These are phyloP conservation scores for Plemyria rubiginata DNA, from an alignment of 2,888 invertebrate genomes.

Conservation along the genomic window DNA sequence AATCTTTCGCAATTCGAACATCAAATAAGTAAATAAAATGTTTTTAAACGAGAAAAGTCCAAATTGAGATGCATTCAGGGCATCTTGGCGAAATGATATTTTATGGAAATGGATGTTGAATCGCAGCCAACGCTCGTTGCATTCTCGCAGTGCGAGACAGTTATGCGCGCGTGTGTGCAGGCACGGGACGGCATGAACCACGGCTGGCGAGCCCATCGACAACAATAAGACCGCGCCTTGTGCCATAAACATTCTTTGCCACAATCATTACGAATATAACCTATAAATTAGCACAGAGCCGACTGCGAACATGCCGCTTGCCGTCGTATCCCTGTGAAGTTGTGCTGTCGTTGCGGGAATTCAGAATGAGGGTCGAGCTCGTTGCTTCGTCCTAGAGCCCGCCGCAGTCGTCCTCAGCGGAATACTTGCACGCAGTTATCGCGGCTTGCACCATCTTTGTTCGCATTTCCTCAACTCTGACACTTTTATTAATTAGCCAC, in stretches of 20 bases:
- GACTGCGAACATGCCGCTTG: conserved; percentile 60
- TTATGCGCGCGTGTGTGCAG: conserved; percentile 71
- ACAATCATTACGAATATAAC: conserved; percentile 81
- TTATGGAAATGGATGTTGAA: conserved; percentile 80
- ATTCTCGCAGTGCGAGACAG: conserved; percentile 70
- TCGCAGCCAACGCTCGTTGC: conserved; percentile 73
- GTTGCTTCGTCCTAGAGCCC: conserved; percentile 20
- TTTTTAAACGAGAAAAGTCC: conserved; percentile 56
- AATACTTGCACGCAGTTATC: conserved; percentile 52
- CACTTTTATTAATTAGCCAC: conserved; percentile 30
- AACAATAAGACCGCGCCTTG: conserved; percentile 82
- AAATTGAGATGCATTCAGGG: conserved; percentile 66
- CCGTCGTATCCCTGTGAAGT: conserved; percentile 13
- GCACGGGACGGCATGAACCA: conserved; percentile 56
- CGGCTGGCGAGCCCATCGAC: conserved; percentile 66
- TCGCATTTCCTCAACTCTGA: conserved; percentile 31
- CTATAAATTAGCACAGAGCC: conserved; percentile 78
- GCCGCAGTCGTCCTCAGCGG: conserved; percentile 47
- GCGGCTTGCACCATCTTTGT: conserved; percentile 39
- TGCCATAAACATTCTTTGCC: conserved; percentile 81
- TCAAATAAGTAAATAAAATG: conserved; percentile 44
- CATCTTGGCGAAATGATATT: conserved; percentile 71
- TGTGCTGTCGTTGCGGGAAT: conserved; percentile 62
- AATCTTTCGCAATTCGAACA: conserved; percentile 55
- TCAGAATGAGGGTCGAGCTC: conserved; percentile 61